Evolutionary conservation across 1,140 invertebrate genomes (phyloP).

Genomic region (Holcopasites calliopsidis): DNA sequence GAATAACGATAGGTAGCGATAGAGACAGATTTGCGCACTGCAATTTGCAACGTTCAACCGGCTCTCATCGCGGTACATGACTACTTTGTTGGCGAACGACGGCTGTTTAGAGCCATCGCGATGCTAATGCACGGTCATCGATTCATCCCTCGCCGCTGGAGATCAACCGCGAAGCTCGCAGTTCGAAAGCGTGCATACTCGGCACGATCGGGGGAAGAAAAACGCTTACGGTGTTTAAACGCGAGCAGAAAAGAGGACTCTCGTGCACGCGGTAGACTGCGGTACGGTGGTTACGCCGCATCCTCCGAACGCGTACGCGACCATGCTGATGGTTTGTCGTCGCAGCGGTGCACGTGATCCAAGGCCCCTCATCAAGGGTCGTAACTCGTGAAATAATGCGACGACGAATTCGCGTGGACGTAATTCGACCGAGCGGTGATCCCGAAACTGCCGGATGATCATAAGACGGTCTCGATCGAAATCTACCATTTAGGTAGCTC

Average conservation of each 20-base stretch:
- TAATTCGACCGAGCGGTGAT: constrained; percentile 69
- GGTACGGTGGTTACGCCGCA: constrained; percentile 41
- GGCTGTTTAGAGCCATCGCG: not conserved
- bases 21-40: no score
- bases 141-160: no score
- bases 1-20: no score
- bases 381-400: constrained; percentile 75
- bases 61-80: no score
- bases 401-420: constrained; percentile 62
- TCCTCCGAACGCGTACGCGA: constrained; percentile 58
- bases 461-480: constrained; percentile 69
- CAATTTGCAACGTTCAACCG: no score
- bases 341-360: constrained; percentile 63
- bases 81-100: not conserved
- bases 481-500: constrained; percentile 61
- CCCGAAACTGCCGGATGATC: constrained; percentile 73
- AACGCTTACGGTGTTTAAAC: constrained; percentile 28
- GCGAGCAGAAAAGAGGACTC: constrained; percentile 34
- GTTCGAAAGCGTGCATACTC: not conserved
- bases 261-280: constrained; percentile 39
- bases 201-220: not conserved
- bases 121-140: not conserved
- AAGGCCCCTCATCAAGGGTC: constrained; percentile 75
- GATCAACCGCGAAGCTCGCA: not conserved
- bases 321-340: constrained; percentile 63